Base-by-base conservation (phyloP, 2,113 vertebrate species). In the Oxyura jamaicensis region DNA sequence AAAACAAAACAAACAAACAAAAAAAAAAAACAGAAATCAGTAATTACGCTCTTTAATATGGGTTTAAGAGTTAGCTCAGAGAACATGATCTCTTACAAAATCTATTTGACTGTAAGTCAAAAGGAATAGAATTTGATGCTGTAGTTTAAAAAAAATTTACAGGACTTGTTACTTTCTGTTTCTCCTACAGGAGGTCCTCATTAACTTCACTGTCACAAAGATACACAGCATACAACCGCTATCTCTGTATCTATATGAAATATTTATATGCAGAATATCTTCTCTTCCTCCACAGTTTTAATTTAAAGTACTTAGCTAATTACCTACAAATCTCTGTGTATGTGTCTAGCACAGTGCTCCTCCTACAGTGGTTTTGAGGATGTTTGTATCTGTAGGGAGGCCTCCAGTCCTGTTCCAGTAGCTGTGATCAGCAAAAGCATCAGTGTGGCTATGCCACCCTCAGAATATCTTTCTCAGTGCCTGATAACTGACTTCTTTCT, bases 71-170 rank as follows among this genome's bases (percentile, higher is more conserved):
- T 87, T 78, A 59, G 33, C 80, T 65, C 60, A 81, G 46, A 77
- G 80, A 90, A 88, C 33, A 53, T 35, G 36, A 74, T 77, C 91
- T 93, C 91, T 74, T 92, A 67, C 60, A 83, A 96, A 94, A 90
- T 66, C 72, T 39, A 4, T 67, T 73, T 71, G 39, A 84, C 60
- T 89, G 28, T 52, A 59, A 94, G 55, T 74, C 36, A 76, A 74
- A 91, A 92, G 46, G 21, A 92, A 80, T 11, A 69, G 39, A 87
- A 79, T 58, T 66, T 89, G 73, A 89, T 83, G 33, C 22, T 65
- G 18, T 0, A 73, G n/a, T 36, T 18, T 69, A 90, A 93, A 97
- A 97, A 91, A 93, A 44, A 68, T 78, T 63, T 93, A 52, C 83
- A 75, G 82, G 52, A 15, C 58, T 92, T 65, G 29, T 60, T 91